Evolutionary conservation across 2,888 invertebrate species (phyloP).

Genomic region (Pyrrhosoma nymphula): DNA sequence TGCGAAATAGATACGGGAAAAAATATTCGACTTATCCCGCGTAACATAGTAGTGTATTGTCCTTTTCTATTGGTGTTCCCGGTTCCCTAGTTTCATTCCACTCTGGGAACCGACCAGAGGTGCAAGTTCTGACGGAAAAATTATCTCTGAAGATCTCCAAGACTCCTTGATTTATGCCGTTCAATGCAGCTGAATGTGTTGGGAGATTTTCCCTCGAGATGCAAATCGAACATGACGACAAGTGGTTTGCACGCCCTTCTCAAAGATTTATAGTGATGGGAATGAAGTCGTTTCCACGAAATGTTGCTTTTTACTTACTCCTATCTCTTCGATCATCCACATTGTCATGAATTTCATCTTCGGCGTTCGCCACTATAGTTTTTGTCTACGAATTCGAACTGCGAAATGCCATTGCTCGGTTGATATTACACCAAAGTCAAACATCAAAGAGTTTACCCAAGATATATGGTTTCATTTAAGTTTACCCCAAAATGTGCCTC

Average conservation of each 20-base stretch:
- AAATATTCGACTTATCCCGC: neutral
- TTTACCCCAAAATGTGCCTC: no score
- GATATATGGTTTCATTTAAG: no score
- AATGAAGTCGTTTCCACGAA: neutral
- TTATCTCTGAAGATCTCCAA: neutral
- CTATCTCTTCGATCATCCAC: neutral
- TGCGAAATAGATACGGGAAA: neutral
- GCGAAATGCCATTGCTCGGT: no score
- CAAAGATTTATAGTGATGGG: neutral
- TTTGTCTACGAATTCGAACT: no score
- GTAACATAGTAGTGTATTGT: neutral
- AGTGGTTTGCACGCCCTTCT: neutral
- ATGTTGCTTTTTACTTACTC: neutral
- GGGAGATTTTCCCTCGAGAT: constrained; percentile 10
- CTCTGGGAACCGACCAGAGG: neutral
- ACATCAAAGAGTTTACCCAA: no score
- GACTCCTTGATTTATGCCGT: constrained; percentile 17
- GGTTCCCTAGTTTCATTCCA: neutral
- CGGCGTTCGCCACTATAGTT: neutral
- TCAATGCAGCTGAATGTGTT: neutral
- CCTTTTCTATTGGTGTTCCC: neutral
- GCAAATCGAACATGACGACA: constrained; percentile 26
- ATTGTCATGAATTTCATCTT: neutral
- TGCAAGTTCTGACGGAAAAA: neutral
- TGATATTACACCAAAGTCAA: no score